Base-by-base conservation (phyloP, 1,140 invertebrate genomes). In the Mamestra configurata region DNA sequence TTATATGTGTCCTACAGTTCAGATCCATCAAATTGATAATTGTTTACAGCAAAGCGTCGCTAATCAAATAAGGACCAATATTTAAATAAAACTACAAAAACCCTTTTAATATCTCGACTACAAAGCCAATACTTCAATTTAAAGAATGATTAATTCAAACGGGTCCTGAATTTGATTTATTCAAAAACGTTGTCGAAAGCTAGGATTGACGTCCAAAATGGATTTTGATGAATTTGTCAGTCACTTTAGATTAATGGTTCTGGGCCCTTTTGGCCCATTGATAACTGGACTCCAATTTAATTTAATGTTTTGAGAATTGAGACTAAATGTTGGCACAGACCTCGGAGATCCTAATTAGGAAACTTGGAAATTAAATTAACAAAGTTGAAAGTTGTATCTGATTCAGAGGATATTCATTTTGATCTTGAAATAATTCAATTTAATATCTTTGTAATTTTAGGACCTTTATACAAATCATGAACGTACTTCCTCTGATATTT, bases 321-420 rank as follows among this genome's bases (percentile, higher is more conserved):
- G 37, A 18, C 20, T 24, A 40, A 68, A 43, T 46, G 13, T 20
- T 68, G 13, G 40, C 5, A 18, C 18, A 22, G 11, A 68, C 20
- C 40, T 68, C 13, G 64, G 15, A 15, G 40, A 49, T 49, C 20
- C 40, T 68, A 46, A 46, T 68, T 68, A 68, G 40, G 64, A 46
- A 68, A 68, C 64, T 68, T 68, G 20, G n/a, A 8, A 46, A 49
- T 68, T 46, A 46, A 46, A 49, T 68, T 68, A 68, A 15, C 40
- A 68, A 68, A 68, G 64, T 46, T 46, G 64, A 5, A 68, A 68
- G 64, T 27, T 24, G 64, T 24, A 55, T 68, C 20, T 68, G 37
- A 46, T 40, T 35, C 27, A 37, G n/a, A 64, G 31, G 13, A 59
- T 22, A 20, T 55, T 22, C 20, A 4, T 27, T 24, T 57, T 57